Percentiles rank a stretch among this genome's conserved stretches.
These are phyloP conservation scores for Phaethornis superciliosus DNA, from an alignment of 2,113 vertebrate species.

Conservation along the genomic window DNA sequence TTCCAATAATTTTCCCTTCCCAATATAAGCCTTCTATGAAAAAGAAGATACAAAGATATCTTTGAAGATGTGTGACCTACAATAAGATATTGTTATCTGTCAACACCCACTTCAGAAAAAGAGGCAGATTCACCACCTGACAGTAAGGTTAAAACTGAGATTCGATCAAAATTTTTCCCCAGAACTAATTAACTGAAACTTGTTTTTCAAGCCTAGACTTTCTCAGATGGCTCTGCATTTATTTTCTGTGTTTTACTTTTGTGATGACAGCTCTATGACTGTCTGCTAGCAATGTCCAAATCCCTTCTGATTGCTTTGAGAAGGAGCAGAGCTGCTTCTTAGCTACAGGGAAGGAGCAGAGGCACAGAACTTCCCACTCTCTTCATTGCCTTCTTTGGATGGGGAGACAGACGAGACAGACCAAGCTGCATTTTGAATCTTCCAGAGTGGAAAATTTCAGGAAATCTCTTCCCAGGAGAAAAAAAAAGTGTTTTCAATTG, in stretches of 20 bases:
- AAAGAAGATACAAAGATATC: background rate
- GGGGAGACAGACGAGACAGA: background rate
- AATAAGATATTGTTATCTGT: background rate
- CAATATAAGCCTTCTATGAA: background rate
- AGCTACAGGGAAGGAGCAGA: background rate
- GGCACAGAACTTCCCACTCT: background rate
- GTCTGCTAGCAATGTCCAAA: background rate
- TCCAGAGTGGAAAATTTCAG: background rate
- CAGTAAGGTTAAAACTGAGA: background rate
- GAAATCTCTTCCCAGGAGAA: background rate
- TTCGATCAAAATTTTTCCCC: background rate
- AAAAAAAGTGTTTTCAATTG: background rate
- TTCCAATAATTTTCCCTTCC: background rate
- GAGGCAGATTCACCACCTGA: background rate
- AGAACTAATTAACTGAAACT: background rate
- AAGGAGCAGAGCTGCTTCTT: background rate
- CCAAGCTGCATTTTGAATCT: background rate
- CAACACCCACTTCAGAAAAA: background rate
- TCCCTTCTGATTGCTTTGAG: background rate
- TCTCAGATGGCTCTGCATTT: background rate
- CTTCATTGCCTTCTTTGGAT: background rate
- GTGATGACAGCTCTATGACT: background rate
- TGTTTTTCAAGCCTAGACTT: background rate
- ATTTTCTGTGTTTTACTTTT: background rate
- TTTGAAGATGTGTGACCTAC: background rate